Conservation (phyloP, 2,113 vertebrate genomes). For the Phalacrocorax carbo region DNA sequence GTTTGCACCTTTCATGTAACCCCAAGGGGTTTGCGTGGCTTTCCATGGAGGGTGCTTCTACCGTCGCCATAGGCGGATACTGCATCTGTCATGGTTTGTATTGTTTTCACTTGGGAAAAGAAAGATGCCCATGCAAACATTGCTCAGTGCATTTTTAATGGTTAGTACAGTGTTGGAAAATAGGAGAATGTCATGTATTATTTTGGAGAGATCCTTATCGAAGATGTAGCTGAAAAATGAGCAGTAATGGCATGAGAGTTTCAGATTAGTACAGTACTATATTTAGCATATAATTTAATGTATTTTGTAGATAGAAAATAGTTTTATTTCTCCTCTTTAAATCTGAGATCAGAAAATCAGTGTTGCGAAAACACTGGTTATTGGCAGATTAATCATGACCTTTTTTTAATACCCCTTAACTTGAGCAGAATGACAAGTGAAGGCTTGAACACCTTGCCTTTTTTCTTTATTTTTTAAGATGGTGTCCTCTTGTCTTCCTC, state of each 20-base stretch:
- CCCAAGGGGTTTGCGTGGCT: not conserved
- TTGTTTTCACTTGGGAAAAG: not conserved
- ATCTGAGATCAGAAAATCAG: not conserved
- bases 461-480: not conserved
- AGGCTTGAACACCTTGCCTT: not conserved
- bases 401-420: not conserved
- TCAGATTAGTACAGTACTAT: not conserved
- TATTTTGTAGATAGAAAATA: not conserved
- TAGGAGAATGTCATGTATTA: not conserved
- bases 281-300: not conserved
- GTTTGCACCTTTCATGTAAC: not conserved
- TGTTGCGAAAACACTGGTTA: not conserved
- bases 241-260: not conserved
- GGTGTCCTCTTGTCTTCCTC: fast-evolving
- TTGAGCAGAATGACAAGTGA: not conserved
- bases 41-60: not conserved
- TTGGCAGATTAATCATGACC: not conserved
- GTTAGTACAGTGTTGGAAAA: not conserved
- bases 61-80: not conserved
- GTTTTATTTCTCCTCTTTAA: not conserved
- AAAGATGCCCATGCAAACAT: not conserved
- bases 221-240: not conserved
- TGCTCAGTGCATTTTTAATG: not conserved
- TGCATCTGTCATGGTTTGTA: not conserved
- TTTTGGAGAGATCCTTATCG: not conserved